Evolutionary conservation across 2,888 invertebrate species (phyloP), one percentile per base, ranked within the genome.

Genomic region (Himalopsyche tibetana): DNA sequence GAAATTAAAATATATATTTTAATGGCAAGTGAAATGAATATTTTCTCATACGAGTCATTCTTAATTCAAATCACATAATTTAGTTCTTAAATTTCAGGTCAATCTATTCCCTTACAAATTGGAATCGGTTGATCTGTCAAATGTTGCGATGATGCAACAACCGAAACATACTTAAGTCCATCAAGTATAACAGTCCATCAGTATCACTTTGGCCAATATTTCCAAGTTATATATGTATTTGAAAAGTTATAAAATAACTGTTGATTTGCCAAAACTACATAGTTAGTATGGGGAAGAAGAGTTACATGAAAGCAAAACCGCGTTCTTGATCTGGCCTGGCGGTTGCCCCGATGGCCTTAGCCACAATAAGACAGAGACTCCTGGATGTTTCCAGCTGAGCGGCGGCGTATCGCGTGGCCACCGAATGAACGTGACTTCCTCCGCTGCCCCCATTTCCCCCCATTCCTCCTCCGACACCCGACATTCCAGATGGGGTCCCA

Each of bases 311-410:
- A 88, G 95, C 93, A 91, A 97, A 97, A 88, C 97, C 97, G 84
- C 96, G 94, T 88, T 96, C 95, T 69, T 95, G 95, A 91, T 96
- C 95, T 89, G 95, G 92, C 82, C 94, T 93, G 0, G 96, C 95
- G 90, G 95, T 94, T 83, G 96, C 93, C 79, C 95, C 95, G 8
- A 95, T 94, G 38, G 96, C 95, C 86, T 95, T 94, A 88, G 96
- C 95, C 9, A 96, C 92, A 83, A 96, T 94, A 89, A 96, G 96
- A 90, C 97, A 97, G 0, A 97, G 93, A 42, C 95, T 94, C 84
- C 97, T 94, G 0, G 97, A 95, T 83, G 96, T 94, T 92, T 97
- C 97, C 87, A 97, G 92, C 92, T 97, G 97, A 17, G 97, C 96
- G 63, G 96, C 94, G 2, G 96, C 96, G 91, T 97, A 96, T 90